A percentile compares a stretch with the other conserved stretches of the same genome.
These are phyloP conservation scores for Ornithorhynchus anatinus DNA, from an alignment of 2,113 vertebrate species.

Conservation along the genomic window DNA sequence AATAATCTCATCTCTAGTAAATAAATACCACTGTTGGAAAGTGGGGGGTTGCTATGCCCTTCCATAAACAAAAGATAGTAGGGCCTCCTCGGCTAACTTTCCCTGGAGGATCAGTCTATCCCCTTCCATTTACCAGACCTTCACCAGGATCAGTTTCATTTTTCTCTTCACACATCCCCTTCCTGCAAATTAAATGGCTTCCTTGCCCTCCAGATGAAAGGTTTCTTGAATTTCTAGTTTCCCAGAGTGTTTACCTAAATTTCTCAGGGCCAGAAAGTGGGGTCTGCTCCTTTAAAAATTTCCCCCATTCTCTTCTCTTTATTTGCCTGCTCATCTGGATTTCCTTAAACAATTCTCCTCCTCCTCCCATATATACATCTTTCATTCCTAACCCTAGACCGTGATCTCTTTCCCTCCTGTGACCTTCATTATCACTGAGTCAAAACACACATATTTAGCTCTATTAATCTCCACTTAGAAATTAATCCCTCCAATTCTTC, in stretches of 20 bases:
- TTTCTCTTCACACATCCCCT: constrained; percentile 3
- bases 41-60: too few species aligned
- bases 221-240: constrained; percentile 21
- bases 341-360: not conserved
- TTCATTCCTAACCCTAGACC: not conserved
- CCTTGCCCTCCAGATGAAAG: not conserved
- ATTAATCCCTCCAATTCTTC: not conserved
- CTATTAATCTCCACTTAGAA: constrained; percentile 10
- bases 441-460: not conserved
- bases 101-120: not conserved
- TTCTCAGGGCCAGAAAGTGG: not conserved
- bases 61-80: too few species aligned
- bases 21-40: too few species aligned
- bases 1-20: too few species aligned
- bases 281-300: not conserved
- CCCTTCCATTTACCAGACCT: constrained; percentile 12
- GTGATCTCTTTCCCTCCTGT: not conserved
- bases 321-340: rapidly evolving
- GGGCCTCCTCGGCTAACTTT: too few species aligned
- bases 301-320: not conserved
- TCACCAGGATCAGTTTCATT: not conserved
- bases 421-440: constrained; percentile 25
- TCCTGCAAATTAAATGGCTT: constrained; percentile 37
- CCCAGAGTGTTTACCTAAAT: not conserved
- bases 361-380: too few species aligned